Conservation (phyloP, 2,888 invertebrate species). For the Carterocephalus palaemon region DNA sequence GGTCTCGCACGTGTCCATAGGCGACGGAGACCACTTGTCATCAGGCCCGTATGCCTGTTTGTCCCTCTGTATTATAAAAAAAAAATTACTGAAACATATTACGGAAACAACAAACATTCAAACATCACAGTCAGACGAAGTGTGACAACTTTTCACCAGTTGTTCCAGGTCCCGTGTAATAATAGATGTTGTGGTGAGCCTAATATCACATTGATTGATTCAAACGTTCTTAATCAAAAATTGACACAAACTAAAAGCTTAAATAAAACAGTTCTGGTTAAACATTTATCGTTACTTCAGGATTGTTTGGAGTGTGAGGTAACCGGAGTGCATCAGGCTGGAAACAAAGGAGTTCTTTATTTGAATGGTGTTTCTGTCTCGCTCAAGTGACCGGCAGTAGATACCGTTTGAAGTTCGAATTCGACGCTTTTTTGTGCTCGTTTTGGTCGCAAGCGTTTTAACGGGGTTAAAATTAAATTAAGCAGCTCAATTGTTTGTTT, state of each 20-base stretch:
- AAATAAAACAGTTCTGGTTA: constrained; percentile 1
- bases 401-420: constrained; percentile 18
- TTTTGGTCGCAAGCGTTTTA: constrained; percentile 4
- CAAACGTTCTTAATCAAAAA: too few relatives aligned
- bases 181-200: too few relatives aligned
- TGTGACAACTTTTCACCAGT: too few relatives aligned
- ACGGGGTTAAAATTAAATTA: constrained; percentile 6
- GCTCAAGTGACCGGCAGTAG: not conserved
- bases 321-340: constrained; percentile 24
- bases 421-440: constrained; percentile 12
- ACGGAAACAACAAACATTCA: too few relatives aligned
- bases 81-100: too few relatives aligned
- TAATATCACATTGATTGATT: too few relatives aligned
- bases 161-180: too few relatives aligned
- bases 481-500: not conserved
- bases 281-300: constrained; percentile 12
- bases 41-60: too few relatives aligned
- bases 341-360: constrained; percentile 23
- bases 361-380: constrained; percentile 16
- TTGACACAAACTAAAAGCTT: not conserved
- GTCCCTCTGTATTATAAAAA: too few relatives aligned
- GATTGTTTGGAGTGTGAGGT: constrained; percentile 17
- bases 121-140: too few relatives aligned
- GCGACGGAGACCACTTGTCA: too few relatives aligned
- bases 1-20: too few relatives aligned